These are phyloP conservation scores for Eumeta japonica DNA, from an alignment of 1,140 invertebrate genomes.

Conservation along the genomic window DNA sequence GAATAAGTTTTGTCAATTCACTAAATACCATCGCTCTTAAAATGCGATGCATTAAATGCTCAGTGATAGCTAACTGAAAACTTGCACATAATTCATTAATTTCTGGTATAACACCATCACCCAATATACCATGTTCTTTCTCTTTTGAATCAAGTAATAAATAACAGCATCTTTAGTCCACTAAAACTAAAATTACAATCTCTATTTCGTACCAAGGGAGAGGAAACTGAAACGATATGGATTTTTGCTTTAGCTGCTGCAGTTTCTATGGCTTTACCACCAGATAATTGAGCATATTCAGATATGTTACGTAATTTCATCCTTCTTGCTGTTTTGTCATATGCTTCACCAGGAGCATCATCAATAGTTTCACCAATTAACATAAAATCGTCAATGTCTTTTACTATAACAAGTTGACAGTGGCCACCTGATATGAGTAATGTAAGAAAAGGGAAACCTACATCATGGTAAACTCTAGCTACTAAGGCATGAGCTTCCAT, in stretches of 20 bases:
- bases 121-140: constrained; percentile 52
- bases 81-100: constrained; percentile 84
- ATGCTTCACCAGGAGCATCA: constrained; percentile 86
- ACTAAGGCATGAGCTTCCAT: constrained; percentile 97
- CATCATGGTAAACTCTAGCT: constrained; percentile 65
- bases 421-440: constrained; percentile 92
- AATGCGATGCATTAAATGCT: constrained; percentile 79
- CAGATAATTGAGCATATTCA: constrained; percentile 72
- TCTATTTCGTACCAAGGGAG: constrained; percentile 59
- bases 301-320: constrained; percentile 80
- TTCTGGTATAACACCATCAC: constrained; percentile 73
- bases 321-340: constrained; percentile 87
- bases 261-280: constrained; percentile 83
- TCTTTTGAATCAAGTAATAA: constrained; percentile 36
- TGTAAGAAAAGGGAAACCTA: constrained; percentile 88
- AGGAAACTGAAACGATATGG: constrained; percentile 67
- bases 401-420: constrained; percentile 77
- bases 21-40: constrained; percentile 83
- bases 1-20: constrained; percentile 62
- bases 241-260: constrained; percentile 70
- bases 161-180: constrained; percentile 39
- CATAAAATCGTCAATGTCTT: constrained; percentile 75
- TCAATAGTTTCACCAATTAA: constrained; percentile 79
- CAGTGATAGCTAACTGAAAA: constrained; percentile 70
- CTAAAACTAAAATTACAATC: constrained; percentile 52